Evolutionary conservation across 2,797 vertebrate species (phyloP).

Genomic region (Taeniopygia guttata): DNA sequence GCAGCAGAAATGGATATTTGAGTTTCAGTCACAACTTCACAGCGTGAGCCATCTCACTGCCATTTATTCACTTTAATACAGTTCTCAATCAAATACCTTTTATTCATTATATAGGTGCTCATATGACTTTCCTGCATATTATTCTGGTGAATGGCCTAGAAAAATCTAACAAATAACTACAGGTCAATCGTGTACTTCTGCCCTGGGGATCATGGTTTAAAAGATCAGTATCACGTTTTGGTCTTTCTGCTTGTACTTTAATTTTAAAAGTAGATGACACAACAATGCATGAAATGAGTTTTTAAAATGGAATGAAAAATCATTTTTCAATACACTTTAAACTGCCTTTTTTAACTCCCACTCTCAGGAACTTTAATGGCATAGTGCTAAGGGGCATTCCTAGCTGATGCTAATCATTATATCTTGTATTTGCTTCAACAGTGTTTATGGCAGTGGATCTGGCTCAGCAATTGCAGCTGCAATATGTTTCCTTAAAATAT

Average conservation of each 20-base stretch:
- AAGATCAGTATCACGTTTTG: constrained; percentile 43
- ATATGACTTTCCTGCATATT: constrained; percentile 39
- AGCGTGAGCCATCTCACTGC: constrained; percentile 7
- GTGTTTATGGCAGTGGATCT: not conserved
- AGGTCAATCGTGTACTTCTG: constrained; percentile 44
- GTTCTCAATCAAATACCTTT: constrained; percentile 66
- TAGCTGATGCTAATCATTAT: constrained; percentile 3
- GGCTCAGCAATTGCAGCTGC: not conserved
- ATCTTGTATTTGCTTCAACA: not conserved
- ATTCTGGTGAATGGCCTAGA: constrained; percentile 11
- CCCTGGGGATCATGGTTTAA: constrained; percentile 50
- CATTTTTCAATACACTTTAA: constrained; percentile 57
- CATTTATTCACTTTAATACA: constrained; percentile 68
- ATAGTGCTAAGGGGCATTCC: constrained; percentile 19
- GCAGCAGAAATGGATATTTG: constrained; percentile 45
- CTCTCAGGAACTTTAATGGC: constrained; percentile 29
- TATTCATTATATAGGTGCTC: constrained; percentile 10
- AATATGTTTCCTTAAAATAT: not conserved
- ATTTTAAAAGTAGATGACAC: constrained; percentile 69
- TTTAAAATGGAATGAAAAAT: constrained; percentile 70
- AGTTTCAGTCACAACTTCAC: constrained; percentile 53
- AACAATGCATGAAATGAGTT: constrained; percentile 73
- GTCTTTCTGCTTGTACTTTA: constrained; percentile 54
- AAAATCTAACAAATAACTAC: constrained; percentile 44
- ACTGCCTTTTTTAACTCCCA: constrained; percentile 49